phyloP scores from a whole-genome alignment of 2,113 vertebrate genomes.

The Lepidothrix coronata region DNA sequence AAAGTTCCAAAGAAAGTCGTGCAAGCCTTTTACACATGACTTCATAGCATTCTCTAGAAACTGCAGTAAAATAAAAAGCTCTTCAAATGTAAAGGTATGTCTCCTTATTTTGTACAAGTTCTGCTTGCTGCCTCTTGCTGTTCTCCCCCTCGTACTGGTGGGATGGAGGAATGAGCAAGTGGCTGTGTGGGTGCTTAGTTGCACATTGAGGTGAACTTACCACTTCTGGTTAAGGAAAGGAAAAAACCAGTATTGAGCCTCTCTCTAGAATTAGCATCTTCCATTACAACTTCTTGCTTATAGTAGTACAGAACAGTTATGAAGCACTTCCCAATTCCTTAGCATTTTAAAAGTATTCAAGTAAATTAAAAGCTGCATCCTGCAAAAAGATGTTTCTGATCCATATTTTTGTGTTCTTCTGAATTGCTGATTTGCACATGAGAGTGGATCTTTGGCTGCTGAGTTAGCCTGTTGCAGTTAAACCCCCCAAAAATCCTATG shows the following conservation, averaged over 20 bases:
- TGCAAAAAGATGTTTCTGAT: background rate
- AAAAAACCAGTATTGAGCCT: background rate
- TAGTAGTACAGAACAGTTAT: background rate
- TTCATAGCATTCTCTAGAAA: background rate
- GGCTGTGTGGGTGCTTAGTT: background rate
- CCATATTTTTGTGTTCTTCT: background rate
- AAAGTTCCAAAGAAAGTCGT: background rate
- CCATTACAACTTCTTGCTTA: background rate
- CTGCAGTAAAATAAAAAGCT: background rate
- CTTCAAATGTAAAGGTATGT: background rate
- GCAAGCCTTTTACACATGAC: background rate
- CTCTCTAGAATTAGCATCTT: background rate
- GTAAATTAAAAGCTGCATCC: background rate
- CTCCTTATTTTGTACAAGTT: background rate
- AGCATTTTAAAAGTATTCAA: background rate
- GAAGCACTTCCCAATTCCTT: background rate
- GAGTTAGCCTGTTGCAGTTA: background rate
- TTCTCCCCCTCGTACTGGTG: fast-evolving
- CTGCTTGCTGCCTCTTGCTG: background rate
- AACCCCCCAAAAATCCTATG: background rate
- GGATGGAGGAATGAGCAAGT: background rate
- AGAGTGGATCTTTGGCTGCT: background rate
- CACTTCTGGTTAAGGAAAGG: background rate
- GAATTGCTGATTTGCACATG: background rate
- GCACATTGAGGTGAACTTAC: background rate